These are phyloP conservation scores for Drosophila rubida DNA, from an alignment of 2,888 invertebrate genomes.

Conservation along the genomic window DNA sequence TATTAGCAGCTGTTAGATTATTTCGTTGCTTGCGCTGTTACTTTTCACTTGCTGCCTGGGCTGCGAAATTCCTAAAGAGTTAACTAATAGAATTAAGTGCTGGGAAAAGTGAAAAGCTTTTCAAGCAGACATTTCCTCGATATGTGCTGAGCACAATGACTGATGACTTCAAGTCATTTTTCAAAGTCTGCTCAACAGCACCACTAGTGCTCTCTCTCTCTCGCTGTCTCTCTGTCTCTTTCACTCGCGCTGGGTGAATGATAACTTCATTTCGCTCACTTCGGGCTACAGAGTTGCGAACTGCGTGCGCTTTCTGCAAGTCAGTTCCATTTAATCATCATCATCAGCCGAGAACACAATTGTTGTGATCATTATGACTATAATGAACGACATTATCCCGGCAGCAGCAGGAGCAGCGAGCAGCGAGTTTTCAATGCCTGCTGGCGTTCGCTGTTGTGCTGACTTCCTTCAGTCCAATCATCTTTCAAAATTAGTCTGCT, in stretches of 20 bases:
- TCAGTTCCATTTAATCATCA: conserved; percentile 57
- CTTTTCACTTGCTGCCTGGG: neutral
- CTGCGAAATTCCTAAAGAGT: conserved; percentile 8
- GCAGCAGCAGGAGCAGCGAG: neutral
- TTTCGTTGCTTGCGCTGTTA: too few species aligned
- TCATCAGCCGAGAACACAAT: conserved; percentile 11
- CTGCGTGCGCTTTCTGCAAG: conserved; percentile 43
- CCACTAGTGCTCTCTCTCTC: neutral
- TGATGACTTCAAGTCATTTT: conserved; percentile 46
- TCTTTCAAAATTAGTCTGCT: conserved; percentile 65
- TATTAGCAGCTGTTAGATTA: too few species aligned
- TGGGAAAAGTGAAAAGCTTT: conserved; percentile 34
- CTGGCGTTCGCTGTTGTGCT: neutral
- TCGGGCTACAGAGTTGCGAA: conserved; percentile 3
- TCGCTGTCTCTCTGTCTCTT: neutral
- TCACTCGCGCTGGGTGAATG: conserved; percentile 15
- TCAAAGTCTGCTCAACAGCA: conserved; percentile 31
- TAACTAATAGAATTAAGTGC: conserved; percentile 43
- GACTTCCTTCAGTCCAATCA: conserved; percentile 44
- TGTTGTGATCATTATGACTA: conserved; percentile 7
- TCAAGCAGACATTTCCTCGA: conserved; percentile 35
- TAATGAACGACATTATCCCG: conserved; percentile 16
- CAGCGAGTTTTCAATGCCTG: conserved; percentile 17
- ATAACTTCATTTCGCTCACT: conserved; percentile 42
- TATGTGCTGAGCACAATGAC: conserved; percentile 41